A percentile compares a stretch with the other conserved stretches of the same genome.
Evolutionary conservation across 2,888 invertebrate species (phyloP).

Genomic region (Esperia sulphurella): DNA sequence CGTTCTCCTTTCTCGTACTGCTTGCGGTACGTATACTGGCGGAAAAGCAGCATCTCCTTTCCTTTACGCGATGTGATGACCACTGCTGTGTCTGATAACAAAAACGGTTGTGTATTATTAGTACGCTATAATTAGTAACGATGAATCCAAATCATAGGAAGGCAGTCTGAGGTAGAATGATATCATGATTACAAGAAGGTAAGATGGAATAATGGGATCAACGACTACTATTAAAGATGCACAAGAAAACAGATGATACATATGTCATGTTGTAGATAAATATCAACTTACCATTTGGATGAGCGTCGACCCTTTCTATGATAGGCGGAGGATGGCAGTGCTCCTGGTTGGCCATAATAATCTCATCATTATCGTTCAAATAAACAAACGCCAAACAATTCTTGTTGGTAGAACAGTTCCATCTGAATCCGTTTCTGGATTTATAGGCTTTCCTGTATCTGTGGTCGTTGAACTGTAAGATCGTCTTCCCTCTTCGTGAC

Average conservation of each 20-base stretch:
- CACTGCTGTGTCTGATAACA: slow-evolving; percentile 48
- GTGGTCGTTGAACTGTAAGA: slow-evolving; percentile 49
- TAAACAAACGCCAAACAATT: slow-evolving; percentile 49
- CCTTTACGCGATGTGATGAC: slow-evolving; percentile 67
- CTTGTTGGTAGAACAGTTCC: slow-evolving; percentile 51
- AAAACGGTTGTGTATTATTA: background rate
- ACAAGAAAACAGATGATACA: too few species aligned
- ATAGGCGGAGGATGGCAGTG: slow-evolving; percentile 39
- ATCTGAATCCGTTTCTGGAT: slow-evolving; percentile 45
- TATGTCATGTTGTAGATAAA: too few species aligned
- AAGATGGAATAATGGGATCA: too few species aligned
- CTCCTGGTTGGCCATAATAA: slow-evolving; percentile 38
- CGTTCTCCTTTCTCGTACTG: slow-evolving; percentile 46
- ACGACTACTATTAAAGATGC: too few species aligned
- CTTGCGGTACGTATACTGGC: slow-evolving; percentile 59
- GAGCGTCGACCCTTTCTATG: slow-evolving; percentile 20
- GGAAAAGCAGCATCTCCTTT: slow-evolving; percentile 61
- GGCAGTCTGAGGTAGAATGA: too few species aligned
- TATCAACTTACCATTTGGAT: slow-evolving; percentile 32
- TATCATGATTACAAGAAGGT: too few species aligned
- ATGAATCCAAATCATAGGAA: too few species aligned
- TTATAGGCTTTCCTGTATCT: slow-evolving; percentile 51
- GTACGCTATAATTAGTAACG: too few species aligned
- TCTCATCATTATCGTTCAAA: slow-evolving; percentile 50
- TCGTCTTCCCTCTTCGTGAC: slow-evolving; percentile 43